Evolutionary conservation across 2,888 invertebrate species (phyloP), one percentile per base, ranked within the genome.

Genomic region (Diachrysia chrysitis): DNA sequence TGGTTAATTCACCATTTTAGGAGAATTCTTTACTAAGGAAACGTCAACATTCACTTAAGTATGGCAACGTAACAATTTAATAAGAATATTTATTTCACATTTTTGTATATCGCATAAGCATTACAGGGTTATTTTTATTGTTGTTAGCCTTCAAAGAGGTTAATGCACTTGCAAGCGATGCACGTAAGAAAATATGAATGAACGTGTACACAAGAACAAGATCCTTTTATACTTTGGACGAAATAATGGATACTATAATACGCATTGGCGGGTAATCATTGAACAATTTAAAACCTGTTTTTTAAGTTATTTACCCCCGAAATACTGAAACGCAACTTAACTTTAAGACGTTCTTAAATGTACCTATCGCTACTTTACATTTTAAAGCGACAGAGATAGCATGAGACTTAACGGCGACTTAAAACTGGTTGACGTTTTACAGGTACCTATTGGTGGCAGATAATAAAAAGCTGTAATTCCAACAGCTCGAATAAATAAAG

Each of bases 81-180:
- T 37, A 37, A 37, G 14, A 16, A 37, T 37, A 2, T 37, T 37
- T 37, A 37, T 48, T 17, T n/a, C 9, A 21, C 3, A 12, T 19
- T 12, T 19, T 19, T 48, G 19, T 21, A 12, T 51, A 12, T 51
- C 19, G 16, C 42, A 42, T 42, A 51, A 51, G 19, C n/a, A n/a
- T 42, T 19, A 12, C 21, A 51, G n/a, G 48, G 19, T 51, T 51
- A 51, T 51, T 51, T 14, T 51, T 51, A 51, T 21, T 51, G 48
- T 51, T 3, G 48, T 12, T 51, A 14, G 10, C 48, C 48, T 51
- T 51, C 48, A 19, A 12, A 51, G 9, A 19, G 48, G 48, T 51
- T 21, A 51, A 42, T 42, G 48, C 21, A 19, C 48, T 51, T 4
- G 42, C 37, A 17, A 17, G 7, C 48, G 21, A 12, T 12, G 14